phyloP scores from a whole-genome alignment of 1,140 invertebrate genomes.

The Orussus abietinus region DNA sequence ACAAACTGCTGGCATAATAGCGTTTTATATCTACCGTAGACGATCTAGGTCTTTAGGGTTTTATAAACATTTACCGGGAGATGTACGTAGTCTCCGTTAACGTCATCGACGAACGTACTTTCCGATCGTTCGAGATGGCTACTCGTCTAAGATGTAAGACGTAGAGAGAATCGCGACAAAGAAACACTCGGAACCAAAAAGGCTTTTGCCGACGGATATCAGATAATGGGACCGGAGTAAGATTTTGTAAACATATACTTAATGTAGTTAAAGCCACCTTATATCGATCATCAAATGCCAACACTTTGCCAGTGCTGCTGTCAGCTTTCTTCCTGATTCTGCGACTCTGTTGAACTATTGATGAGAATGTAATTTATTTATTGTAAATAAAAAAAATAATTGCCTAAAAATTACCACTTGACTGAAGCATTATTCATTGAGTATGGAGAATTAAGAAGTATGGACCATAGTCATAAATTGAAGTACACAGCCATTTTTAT shows the following conservation, averaged over 20 bases:
- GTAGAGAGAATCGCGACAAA: conserved; percentile 7
- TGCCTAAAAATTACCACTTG: conserved; percentile 28
- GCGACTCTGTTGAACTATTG: conserved; percentile 42
- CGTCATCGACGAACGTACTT: conserved; percentile 5
- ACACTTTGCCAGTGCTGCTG: conserved; percentile 32
- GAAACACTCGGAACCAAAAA: conserved; percentile 21
- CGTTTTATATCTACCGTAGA: conserved; percentile 30
- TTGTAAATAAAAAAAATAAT: conserved; percentile 50
- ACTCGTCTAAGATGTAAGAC: conserved; percentile 1
- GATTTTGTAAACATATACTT: conserved; percentile 34
- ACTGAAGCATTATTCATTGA: not conserved
- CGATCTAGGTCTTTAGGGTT: conserved; percentile 23
- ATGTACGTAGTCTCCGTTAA: no score
- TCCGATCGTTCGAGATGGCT: not conserved
- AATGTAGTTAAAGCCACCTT: conserved; percentile 17
- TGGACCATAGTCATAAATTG: not conserved
- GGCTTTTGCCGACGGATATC: conserved; percentile 34
- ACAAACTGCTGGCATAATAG: conserved; percentile 25
- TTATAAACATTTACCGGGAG: conserved; percentile 27
- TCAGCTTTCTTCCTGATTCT: conserved; percentile 36
- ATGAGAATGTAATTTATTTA: conserved; percentile 51
- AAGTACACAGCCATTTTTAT: conserved; percentile 1
- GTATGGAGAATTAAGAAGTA: not conserved
- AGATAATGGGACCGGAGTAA: conserved; percentile 37
- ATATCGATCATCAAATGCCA: conserved; percentile 26